Evolutionary conservation across 2,888 invertebrate species (phyloP), one percentile per base, ranked within the genome.

Genomic region (Oscheius sp.): DNA sequence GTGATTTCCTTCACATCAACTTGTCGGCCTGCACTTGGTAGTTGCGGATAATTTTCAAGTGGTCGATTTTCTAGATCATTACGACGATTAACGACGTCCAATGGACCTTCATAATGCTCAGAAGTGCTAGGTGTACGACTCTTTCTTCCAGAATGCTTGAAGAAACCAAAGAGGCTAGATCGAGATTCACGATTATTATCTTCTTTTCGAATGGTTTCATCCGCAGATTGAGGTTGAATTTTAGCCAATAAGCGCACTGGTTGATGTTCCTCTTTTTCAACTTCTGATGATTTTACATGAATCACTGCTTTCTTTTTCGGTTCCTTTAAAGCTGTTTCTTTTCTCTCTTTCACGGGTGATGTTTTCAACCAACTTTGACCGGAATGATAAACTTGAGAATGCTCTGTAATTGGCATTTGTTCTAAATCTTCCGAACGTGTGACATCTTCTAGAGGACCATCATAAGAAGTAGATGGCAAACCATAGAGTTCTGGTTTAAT

Each of bases 311-410:
- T 66, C 47, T 45, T 45, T 33, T 67, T 41, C 3, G 38, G 0
- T 45, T 61, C 61, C 3, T 65, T 20, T 32, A 24, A 20, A 47
- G 24, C 22, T 24, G 20, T 3, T 6, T 5, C 22, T 22, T 51
- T 26, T 26, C 28, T 59, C 38, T 26, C 44, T 22, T 24, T 26
- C 20, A 22, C 20, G 22, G 54, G 33, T 4, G 12, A 33, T 22
- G 33, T 17, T 20, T 54, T 54, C 14, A 1, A 6, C 44, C 41
- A 59, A 5, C 41, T 41, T 17, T 59, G 54, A 38, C 75, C 74
- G 20, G 57, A 59, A 54, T 73, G 74, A 67, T 75, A 73, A n/a
- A 59, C 70, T 8, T 38, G 14, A 8, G 64, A 50, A 57, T 67
- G 54, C 14, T 70, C 51, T 6, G 17, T 9, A 26, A 77, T 44